Percentiles rank a stretch among this genome's conserved stretches.
Conservation (phyloP, 2,113 vertebrate species). For the Mola mola region DNA sequence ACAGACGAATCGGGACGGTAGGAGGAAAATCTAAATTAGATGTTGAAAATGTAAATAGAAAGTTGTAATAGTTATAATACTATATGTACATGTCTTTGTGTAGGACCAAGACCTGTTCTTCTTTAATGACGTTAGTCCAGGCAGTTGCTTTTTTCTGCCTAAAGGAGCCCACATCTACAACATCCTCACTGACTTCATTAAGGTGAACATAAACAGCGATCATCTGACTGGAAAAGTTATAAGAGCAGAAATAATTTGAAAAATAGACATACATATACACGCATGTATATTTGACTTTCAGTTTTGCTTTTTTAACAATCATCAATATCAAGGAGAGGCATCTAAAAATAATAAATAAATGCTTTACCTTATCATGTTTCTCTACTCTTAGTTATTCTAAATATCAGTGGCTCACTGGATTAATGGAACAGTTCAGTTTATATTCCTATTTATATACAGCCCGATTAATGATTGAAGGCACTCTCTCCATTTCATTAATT, state of each 20-base stretch:
- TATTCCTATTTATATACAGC: too few species aligned
- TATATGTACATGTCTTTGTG: not conserved
- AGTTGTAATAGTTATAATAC: not conserved
- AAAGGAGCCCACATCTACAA: conserved; percentile 92
- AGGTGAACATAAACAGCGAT: conserved; percentile 83
- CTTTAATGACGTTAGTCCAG: conserved; percentile 92
- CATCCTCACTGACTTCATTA: conserved; percentile 88
- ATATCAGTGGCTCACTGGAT: too few species aligned
- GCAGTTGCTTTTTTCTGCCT: conserved; percentile 95
- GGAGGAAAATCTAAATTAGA: not conserved
- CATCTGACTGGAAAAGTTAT: not conserved
- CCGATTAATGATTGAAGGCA: too few species aligned
- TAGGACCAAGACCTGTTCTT: conserved; percentile 91
- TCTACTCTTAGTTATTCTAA: too few species aligned
- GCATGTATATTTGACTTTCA: not conserved
- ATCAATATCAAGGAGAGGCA: not conserved
- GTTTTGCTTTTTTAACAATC: not conserved
- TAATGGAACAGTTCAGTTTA: too few species aligned
- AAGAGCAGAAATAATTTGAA: not conserved
- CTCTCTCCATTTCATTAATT: too few species aligned
- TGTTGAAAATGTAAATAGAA: not conserved
- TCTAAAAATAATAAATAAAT: not conserved
- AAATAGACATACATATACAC: not conserved
- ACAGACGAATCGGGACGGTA: conserved; percentile 90
- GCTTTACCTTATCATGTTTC: too few species aligned